Evolutionary conservation across 1,140 invertebrate species (phyloP), one percentile per base, ranked within the genome.

Genomic region (Bombus huntii): DNA sequence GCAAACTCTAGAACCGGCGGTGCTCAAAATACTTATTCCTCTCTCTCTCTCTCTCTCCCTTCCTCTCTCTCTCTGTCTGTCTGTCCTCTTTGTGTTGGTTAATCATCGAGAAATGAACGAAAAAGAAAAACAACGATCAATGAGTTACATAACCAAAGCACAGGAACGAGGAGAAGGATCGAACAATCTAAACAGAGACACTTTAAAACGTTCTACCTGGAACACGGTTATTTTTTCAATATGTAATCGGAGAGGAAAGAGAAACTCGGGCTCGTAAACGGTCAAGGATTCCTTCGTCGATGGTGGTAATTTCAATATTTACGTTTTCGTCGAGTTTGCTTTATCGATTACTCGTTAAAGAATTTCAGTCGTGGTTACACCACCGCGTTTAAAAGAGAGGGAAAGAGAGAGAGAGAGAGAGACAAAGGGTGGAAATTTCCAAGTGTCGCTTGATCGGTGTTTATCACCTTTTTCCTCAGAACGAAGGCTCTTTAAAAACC

Each of bases 1-100:
- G 91, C 87, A 82, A 90, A 76, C 75, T 89, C 80, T 86, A 66
- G 73, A 74, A 77, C 62, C 78, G 79, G 8, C 34, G 86, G 73
- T 89, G 80, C 81, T 91, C 85, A 71, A 65, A 37, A 68, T 59
- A n/a, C 57, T 22, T 8, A 4, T 13, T 5, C 13, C 8, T 70
- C 18, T 18, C 42, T 39, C 53, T 82, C 5, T 18, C 15, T 13
- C 18, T 8, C 5, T 42, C 18, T 22, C 8, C 4, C 22, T 28
- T 31, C n/a, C 18, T 10, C 34, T 42, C 34, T 42, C 34, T 37
- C 18, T 10, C 34, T 42, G 10, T 31, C n/a, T 70, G 9, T 47
- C 13, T 72, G 22, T 12, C 13, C n/a, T 0, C 13, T 15, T 9
- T 9, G 15, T 22, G 39, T 47, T 42, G 72, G 75, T 44, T 70